A percentile compares a stretch with the other conserved stretches of the same genome.
These are phyloP conservation scores for Chloebia gouldiae DNA, from an alignment of 2,113 vertebrate genomes.

Conservation along the genomic window DNA sequence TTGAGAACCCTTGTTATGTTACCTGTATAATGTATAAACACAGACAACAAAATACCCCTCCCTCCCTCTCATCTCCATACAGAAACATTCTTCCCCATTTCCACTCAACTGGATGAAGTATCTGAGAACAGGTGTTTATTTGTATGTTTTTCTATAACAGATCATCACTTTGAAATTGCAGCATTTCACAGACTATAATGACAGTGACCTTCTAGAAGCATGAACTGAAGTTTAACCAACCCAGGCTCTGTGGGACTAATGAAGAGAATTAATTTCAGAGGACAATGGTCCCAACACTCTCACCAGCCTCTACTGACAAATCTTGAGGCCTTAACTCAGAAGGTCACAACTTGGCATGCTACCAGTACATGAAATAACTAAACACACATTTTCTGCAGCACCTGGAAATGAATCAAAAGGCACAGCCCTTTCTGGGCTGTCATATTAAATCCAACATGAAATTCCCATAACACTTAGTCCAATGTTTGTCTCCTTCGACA, in stretches of 20 bases:
- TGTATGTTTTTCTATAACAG: not conserved
- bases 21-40: not conserved
- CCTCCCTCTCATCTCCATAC: not conserved
- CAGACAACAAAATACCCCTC: not conserved
- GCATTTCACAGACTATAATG: not conserved
- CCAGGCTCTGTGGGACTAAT: not conserved
- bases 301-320: not conserved
- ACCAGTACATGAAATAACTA: not conserved
- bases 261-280: slow-evolving; percentile 12
- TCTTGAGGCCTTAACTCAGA: not conserved
- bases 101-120: not conserved
- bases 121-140: slow-evolving; percentile 16
- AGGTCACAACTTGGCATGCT: not conserved
- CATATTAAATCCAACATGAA: not conserved
- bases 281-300: not conserved
- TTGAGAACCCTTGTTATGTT: slow-evolving; percentile 54
- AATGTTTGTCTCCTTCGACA: not conserved
- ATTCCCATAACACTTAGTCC: not conserved
- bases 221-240: not conserved
- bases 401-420: slow-evolving; percentile 30
- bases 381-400: slow-evolving; percentile 26
- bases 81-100: not conserved
- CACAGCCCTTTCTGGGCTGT: not conserved
- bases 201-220: not conserved
- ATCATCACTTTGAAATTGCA: not conserved